phyloP scores from a whole-genome alignment of 23 tunicate species.

The Ciona savignyi region DNA sequence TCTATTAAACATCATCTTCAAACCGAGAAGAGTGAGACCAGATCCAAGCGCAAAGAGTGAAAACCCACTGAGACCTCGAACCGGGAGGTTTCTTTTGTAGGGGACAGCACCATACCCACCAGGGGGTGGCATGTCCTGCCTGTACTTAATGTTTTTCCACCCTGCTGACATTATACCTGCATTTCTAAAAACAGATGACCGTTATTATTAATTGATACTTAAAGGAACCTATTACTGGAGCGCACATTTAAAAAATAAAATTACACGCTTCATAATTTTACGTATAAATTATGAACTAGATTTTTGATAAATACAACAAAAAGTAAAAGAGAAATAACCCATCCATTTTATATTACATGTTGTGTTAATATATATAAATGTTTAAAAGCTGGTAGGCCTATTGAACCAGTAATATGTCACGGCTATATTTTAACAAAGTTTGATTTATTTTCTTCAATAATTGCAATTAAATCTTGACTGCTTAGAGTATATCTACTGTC shows the following conservation, averaged over 20 bases:
- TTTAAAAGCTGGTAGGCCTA: too few species aligned
- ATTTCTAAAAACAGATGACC: neutral
- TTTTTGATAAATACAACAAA: too few species aligned
- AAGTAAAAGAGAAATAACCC: too few species aligned
- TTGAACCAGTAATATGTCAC: too few species aligned
- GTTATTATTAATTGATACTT: too few species aligned
- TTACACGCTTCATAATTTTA: too few species aligned
- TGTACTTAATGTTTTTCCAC: constrained; percentile 61
- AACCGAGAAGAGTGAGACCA: constrained; percentile 3
- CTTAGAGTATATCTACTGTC: constrained; percentile 50
- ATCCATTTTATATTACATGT: too few species aligned
- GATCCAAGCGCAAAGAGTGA: constrained; percentile 26
- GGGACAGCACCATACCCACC: constrained; percentile 86
- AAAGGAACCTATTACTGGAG: too few species aligned
- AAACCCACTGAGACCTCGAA: constrained; percentile 57
- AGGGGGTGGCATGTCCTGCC: constrained; percentile 91
- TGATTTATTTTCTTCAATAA: constrained; percentile 18
- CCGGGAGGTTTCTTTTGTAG: constrained; percentile 63
- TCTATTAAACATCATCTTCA: neutral
- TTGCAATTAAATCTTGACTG: constrained; percentile 24
- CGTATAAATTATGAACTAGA: too few species aligned
- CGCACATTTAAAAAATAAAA: too few species aligned
- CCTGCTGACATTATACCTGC: constrained; percentile 35
- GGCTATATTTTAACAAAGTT: neutral
- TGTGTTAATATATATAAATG: too few species aligned